Evolutionary conservation across 2,888 invertebrate genomes (phyloP).

Genomic region (Oligia strigilis): DNA sequence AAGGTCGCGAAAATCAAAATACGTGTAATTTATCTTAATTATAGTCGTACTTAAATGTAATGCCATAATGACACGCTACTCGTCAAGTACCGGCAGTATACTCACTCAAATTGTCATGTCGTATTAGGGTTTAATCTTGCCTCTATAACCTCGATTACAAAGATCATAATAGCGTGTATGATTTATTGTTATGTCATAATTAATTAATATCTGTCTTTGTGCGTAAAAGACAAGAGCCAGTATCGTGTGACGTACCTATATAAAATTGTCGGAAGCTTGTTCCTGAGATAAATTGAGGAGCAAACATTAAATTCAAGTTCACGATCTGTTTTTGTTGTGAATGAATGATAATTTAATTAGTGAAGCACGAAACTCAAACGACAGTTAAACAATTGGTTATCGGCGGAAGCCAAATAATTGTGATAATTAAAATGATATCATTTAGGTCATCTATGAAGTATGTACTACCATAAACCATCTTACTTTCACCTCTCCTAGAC

Average conservation of each 20-base stretch:
- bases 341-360: constrained; percentile 38
- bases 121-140: constrained; percentile 34
- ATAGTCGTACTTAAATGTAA: constrained; percentile 36
- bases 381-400: not conserved
- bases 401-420: not conserved
- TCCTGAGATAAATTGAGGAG: constrained; percentile 70
- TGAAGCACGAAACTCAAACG: constrained; percentile 18
- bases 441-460: not conserved
- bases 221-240: constrained; percentile 46
- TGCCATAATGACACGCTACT: constrained; percentile 50
- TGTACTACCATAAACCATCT: not conserved
- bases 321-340: constrained; percentile 39
- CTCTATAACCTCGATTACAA: constrained; percentile 40
- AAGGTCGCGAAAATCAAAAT: constrained; percentile 44
- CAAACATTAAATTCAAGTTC: constrained; percentile 63
- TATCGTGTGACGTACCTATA: constrained; percentile 65
- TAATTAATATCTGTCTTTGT: constrained; percentile 53
- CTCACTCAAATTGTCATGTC: constrained; percentile 41
- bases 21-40: constrained; percentile 47
- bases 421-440: not conserved
- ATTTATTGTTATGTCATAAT: constrained; percentile 40
- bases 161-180: constrained; percentile 45
- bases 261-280: constrained; percentile 73
- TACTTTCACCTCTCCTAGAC: not conserved
- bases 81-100: constrained; percentile 34